phyloP scores from a whole-genome alignment of 1,140 invertebrate genomes.

The Artemia franciscana region DNA sequence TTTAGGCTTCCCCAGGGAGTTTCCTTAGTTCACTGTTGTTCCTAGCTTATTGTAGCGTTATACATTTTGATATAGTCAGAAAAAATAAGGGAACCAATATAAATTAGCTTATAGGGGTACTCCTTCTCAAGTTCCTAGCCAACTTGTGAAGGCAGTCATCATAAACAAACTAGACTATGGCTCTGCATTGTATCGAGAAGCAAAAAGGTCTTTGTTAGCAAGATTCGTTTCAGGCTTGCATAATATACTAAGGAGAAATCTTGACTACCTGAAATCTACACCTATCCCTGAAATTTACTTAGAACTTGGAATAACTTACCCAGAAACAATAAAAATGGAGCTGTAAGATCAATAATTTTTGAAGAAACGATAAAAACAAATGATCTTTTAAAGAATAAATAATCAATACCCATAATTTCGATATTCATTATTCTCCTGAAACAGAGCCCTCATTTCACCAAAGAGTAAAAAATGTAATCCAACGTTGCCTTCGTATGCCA shows the following conservation, averaged over 20 bases:
- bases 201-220: neutral
- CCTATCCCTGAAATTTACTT: neutral
- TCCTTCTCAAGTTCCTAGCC: neutral
- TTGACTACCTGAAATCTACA: neutral
- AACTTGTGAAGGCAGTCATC: neutral
- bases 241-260: neutral
- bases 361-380: neutral
- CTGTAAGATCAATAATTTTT: neutral
- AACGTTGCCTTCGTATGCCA: neutral
- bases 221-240: neutral
- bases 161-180: neutral
- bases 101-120: too few species aligned
- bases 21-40: neutral
- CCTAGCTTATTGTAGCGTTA: neutral
- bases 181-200: neutral
- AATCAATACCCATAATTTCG: neutral
- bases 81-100: too few species aligned
- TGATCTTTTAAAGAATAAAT: neutral
- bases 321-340: neutral
- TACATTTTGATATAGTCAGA: neutral
- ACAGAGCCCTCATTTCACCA: neutral
- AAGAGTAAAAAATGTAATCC: neutral
- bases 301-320: neutral
- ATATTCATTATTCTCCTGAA: neutral
- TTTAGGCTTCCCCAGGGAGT: neutral